phyloP scores from a whole-genome alignment of 1,140 invertebrate genomes.

The Diplogasteroides magnus region DNA sequence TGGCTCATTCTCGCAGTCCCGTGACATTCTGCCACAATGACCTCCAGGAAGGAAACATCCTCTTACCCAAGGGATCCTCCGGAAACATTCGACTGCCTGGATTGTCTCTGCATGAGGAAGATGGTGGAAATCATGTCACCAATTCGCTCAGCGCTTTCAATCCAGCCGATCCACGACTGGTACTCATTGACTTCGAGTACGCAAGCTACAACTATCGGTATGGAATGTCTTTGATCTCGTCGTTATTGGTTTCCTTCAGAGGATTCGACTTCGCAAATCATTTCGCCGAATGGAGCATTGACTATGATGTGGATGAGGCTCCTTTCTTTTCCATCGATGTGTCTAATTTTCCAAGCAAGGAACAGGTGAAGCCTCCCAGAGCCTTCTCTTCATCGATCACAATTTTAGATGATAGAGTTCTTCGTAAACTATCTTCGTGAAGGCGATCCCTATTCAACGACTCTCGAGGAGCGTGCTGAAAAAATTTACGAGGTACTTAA shows the following conservation, averaged over 20 bases:
- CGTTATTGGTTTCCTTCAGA: constrained; percentile 27
- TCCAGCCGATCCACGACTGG: constrained; percentile 48
- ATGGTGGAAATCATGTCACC: constrained; percentile 1
- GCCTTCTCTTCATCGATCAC: neutral
- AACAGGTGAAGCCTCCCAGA: constrained; percentile 24
- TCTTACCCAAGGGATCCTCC: constrained; percentile 52
- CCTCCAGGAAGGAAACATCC: constrained; percentile 73
- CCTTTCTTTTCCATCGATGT: constrained; percentile 48
- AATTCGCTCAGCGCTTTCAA: constrained; percentile 50
- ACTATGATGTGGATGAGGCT: constrained; percentile 48
- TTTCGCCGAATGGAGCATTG: constrained; percentile 51
- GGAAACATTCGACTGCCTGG: constrained; percentile 53
- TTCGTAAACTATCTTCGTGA: constrained; percentile 49
- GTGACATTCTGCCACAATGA: constrained; percentile 97
- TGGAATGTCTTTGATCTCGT: neutral
- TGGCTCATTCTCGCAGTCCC: constrained; percentile 58
- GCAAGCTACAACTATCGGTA: constrained; percentile 54
- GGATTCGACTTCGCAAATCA: constrained; percentile 55
- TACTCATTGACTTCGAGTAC: constrained; percentile 54
- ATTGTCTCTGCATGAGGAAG: constrained; percentile 43
- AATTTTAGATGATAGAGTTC: constrained; percentile 45
- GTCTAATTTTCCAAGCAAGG: constrained; percentile 46
- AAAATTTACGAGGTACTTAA: neutral
- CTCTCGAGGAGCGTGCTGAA: neutral
- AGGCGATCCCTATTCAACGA: constrained; percentile 20